A percentile compares a stretch with the other conserved stretches of the same genome.
Evolutionary conservation across 2,888 invertebrate species (phyloP).

Genomic region (Agonum fuliginosum): DNA sequence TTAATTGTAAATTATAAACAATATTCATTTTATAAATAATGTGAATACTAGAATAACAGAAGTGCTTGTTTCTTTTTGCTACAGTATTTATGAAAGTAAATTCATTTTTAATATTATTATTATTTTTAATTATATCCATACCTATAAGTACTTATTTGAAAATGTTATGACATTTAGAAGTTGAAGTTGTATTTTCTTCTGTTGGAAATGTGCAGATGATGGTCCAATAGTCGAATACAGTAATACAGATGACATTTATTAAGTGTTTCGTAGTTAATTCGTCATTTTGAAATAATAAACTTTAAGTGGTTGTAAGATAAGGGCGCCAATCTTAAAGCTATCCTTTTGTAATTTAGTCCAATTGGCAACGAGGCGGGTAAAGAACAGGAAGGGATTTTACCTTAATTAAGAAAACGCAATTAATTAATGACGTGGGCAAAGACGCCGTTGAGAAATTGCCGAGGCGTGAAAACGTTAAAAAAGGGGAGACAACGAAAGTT

Average conservation of each 20-base stretch:
- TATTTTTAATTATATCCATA: too few relatives aligned
- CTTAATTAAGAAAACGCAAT: conserved; percentile 68
- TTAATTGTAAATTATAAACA: too few relatives aligned
- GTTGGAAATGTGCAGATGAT: conserved; percentile 18
- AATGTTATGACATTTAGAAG: too few relatives aligned
- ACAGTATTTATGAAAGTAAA: too few relatives aligned
- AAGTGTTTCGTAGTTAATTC: not conserved
- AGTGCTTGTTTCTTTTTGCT: too few relatives aligned
- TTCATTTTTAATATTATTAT: too few relatives aligned
- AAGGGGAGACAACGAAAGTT: conserved; percentile 59
- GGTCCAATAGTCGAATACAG: conserved; percentile 10
- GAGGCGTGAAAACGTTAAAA: conserved; percentile 66
- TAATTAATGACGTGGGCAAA: conserved; percentile 67
- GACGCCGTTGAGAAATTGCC: conserved; percentile 67
- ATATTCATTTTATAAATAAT: too few relatives aligned
- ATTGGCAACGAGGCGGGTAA: conserved; percentile 20
- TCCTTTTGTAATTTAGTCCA: conserved; percentile 43
- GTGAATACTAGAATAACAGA: too few relatives aligned
- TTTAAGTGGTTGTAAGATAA: not conserved
- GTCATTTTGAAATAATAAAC: not conserved
- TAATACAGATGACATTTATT: not conserved
- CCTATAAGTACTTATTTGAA: too few relatives aligned
- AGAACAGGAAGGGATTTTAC: conserved; percentile 64
- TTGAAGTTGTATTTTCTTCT: too few relatives aligned
- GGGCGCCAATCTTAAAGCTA: conserved; percentile 15